Base-by-base conservation (phyloP, 2,113 vertebrate species). In the Aplodontia rufa region DNA sequence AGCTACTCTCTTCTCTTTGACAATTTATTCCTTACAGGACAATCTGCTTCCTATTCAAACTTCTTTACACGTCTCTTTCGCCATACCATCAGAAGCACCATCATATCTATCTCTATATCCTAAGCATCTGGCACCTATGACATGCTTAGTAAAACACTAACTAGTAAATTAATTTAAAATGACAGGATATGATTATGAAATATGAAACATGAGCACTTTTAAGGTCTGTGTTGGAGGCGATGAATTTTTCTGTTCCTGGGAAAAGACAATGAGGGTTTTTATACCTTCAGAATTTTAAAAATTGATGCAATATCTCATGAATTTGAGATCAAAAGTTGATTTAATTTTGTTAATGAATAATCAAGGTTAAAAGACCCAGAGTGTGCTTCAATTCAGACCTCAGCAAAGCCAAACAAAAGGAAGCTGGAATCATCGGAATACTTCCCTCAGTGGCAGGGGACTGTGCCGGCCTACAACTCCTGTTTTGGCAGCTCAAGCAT, bases 301-400 rank as follows among this genome's bases (percentile, higher is more conserved):
- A 81, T 40, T 26, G 40, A 87, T 49, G 32, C 17, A 28, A 47
- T 37, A 68, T 78, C 16, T n/a, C 75, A 71, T 0, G 2, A 64
- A 87, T 16, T 55, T 82, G 75, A 92, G 62, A 51, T 72, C 28
- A 37, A 88, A 96, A 45, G 32, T 17, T 64, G 69, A 64, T 95
- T 75, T 86, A 62, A 71, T 92, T 58, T 95, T 72, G 72, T 62
- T 55, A 55, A 51, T 66, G 58, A 60, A 60, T 28, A 60, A 26
- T 60, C 58, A 60, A 60, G 37, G 51, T 71, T 71, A 83, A 86
- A 95, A 91, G 51, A 82, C 9, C 28, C 9, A 2, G 2, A 84
- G 93, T 69, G 53, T 47, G 40, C 79, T 96, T 75, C 20, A 53
- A n/a, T 58, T 72, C 64, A 30, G 66, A 76, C 13, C 40, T 40